Base-by-base conservation (phyloP, 2,888 invertebrate species). In the Andrena bicolor region DNA sequence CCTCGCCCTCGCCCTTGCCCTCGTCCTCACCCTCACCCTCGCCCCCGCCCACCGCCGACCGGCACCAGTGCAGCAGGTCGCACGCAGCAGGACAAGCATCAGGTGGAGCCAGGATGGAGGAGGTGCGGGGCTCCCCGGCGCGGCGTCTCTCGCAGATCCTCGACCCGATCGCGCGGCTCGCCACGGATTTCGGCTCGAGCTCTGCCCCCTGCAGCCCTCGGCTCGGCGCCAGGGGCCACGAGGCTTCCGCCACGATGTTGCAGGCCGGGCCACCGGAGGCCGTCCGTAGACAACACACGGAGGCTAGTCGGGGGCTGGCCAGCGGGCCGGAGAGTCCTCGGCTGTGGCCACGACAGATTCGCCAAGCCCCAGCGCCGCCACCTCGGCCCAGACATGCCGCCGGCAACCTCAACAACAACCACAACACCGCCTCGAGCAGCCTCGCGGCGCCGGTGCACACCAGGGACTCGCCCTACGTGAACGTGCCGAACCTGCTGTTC, bases 81-180 rank as follows among this genome's bases (percentile, higher is more conserved):
- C 20, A 58, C 63, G 28, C 26, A 28, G 76, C 51, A 65, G 82
- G 23, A 16, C 16, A n/a, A 10, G n/a, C 60, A 58, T 7, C 61
- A 28, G 60, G 66, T 51, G 56, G 23, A 63, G 32, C 48, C 32
- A 83, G 66, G 64, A 94, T 94, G 94, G 94, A 94, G 85, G 93
- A 94, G 86, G 92, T 93, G 60, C 90, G 92, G 30, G 91, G 94
- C n/a, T 95, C 96, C 70, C 94, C 95, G 91, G 95, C 96, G 94
- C 96, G 97, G 92, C 96, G 97, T 92, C 94, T 97, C 94, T 97
- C 97, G 94, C 97, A 97, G 95, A 96, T 97, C 90, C 97, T 97
- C 94, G 97, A 97, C 94, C 97, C 97, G 88, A 95, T 97, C 91
- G 96, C 97, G 85, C 95, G 97, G 93, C 95, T 97, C 85, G 76